Percentiles rank a stretch among this genome's conserved stretches.
These are phyloP conservation scores for Periophthalmus magnuspinnatus DNA, from an alignment of 2,797 vertebrate genomes.

Conservation along the genomic window DNA sequence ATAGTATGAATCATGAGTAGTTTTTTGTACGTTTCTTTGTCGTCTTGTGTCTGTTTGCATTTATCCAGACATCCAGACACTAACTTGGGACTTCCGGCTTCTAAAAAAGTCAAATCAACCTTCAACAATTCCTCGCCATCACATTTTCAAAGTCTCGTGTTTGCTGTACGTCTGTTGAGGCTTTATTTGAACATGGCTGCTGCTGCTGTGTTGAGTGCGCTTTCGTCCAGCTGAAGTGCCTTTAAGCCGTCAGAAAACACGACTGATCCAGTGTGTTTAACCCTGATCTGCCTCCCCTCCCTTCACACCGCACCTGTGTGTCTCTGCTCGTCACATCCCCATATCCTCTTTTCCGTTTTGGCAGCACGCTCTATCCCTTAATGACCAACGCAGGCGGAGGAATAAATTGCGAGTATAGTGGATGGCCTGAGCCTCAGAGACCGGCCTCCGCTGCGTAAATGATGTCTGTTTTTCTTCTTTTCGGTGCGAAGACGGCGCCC, in stretches of 20 bases:
- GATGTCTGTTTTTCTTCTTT: constrained; percentile 70
- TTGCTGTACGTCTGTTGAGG: not conserved
- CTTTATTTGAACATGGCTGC: constrained; percentile 27
- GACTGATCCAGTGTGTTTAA: constrained; percentile 64
- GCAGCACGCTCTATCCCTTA: constrained; percentile 66
- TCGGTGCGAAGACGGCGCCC: constrained; percentile 55
- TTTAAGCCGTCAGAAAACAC: constrained; percentile 65
- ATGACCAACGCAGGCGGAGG: constrained; percentile 80
- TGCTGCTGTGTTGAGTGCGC: constrained; percentile 7
- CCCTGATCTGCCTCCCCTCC: constrained; percentile 64
- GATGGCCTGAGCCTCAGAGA: constrained; percentile 70
- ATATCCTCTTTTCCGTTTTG: constrained; percentile 24
- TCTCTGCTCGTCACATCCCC: constrained; percentile 24
- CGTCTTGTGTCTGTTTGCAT: not conserved
- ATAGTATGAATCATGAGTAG: not conserved
- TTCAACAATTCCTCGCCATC: not conserved
- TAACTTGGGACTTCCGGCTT: not conserved
- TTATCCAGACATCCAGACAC: not conserved
- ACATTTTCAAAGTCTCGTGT: not conserved
- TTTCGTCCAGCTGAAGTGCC: constrained; percentile 42
- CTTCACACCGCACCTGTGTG: constrained; percentile 39
- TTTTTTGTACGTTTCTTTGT: too few species aligned
- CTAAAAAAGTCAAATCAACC: not conserved
- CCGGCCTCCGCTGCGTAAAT: constrained; percentile 68
- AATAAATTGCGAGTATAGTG: constrained; percentile 68